These are phyloP conservation scores for Eucidaris tribuloides DNA, from an alignment of 35 echinoderm and acorn worm genomes.

Conservation along the genomic window DNA sequence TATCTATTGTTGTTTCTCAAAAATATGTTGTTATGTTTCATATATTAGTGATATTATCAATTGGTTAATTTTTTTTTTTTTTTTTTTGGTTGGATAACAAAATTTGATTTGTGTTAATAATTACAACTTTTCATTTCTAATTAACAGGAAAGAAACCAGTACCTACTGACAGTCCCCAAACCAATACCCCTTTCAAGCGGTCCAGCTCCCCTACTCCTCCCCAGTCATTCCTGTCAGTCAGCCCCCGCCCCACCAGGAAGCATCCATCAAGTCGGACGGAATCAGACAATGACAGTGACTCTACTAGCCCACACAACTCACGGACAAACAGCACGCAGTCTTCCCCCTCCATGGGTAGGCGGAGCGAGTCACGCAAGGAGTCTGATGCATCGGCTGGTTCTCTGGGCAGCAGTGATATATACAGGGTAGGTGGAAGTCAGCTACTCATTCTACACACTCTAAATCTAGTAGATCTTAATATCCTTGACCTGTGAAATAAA, in stretches of 20 bases:
- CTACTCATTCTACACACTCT: too few species aligned
- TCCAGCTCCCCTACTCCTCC: slow-evolving; percentile 43
- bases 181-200: slow-evolving; percentile 34
- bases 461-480: too few species aligned
- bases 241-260: slow-evolving; percentile 21
- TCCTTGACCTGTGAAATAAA: too few species aligned
- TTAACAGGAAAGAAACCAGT: slow-evolving; percentile 55
- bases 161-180: slow-evolving; percentile 27
- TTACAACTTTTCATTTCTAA: too few species aligned
- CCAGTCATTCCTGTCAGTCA: slow-evolving; percentile 13
- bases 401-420: slow-evolving; percentile 70
- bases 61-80: too few species aligned
- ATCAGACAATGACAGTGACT: slow-evolving; percentile 89
- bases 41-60: too few species aligned
- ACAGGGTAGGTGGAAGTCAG: slow-evolving; percentile 57
- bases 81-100: too few species aligned
- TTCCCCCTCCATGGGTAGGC: slow-evolving; percentile 45
- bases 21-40: too few species aligned
- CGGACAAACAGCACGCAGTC: slow-evolving; percentile 71
- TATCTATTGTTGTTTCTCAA: too few species aligned
- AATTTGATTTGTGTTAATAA: too few species aligned
- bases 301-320: slow-evolving; percentile 73
- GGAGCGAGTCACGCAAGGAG: slow-evolving; percentile 53
- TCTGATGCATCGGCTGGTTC: slow-evolving; percentile 82
- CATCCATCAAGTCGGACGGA: slow-evolving; percentile 16